phyloP scores from a whole-genome alignment of 2,797 vertebrate species.

The Agapornis canus region DNA sequence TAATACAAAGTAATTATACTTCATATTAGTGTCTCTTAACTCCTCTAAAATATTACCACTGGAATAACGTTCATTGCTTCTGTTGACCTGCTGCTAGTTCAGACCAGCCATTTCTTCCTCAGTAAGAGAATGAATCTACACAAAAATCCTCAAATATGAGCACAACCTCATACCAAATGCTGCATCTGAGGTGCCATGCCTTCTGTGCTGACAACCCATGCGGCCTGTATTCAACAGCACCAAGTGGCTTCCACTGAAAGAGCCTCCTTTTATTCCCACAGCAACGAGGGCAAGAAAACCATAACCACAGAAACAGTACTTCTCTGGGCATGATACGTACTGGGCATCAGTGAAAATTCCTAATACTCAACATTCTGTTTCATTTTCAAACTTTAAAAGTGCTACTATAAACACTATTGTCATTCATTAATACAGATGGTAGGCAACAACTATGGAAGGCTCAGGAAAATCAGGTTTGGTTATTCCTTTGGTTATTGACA shows the following conservation, averaged over 20 bases:
- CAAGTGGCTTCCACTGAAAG: not conserved
- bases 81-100: not conserved
- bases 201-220: not conserved
- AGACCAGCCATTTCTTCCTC: not conserved
- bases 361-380: not conserved
- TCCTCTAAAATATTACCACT: not conserved
- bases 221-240: fast-evolving
- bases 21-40: not conserved
- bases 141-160: not conserved
- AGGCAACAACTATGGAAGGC: not conserved
- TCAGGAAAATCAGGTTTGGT: not conserved
- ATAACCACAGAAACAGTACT: not conserved
- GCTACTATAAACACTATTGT: not conserved
- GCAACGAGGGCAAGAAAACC: not conserved
- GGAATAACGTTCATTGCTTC: not conserved
- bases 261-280: not conserved
- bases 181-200: not conserved
- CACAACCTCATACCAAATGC: not conserved
- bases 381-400: not conserved
- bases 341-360: not conserved
- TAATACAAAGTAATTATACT: not conserved
- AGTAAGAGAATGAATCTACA: not conserved
- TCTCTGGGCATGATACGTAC: not conserved
- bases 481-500: not conserved
- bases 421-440: not conserved